Base-by-base conservation (phyloP, 1,140 invertebrate species). In the Trachymyrmex septentrionalis region DNA sequence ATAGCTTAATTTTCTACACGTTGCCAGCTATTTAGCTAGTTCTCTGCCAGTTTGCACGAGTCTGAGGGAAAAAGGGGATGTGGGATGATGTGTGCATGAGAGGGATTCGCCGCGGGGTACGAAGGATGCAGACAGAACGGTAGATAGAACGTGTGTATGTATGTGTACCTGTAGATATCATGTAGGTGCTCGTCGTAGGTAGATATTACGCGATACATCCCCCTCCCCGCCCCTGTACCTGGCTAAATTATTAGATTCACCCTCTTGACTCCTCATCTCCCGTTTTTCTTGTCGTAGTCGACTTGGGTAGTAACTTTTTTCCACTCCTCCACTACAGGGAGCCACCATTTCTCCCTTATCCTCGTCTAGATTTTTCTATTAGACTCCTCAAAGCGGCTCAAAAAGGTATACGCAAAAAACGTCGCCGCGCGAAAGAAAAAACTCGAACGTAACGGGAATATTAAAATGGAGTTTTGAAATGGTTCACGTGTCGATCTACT, bases 1-100 rank as follows among this genome's bases (percentile, higher is more conserved):
- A 86, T 78, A 88, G 87, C 90, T 92, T 92, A 92, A 92, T 92
- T 92, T 92, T 87, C 87, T 87, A 87, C 85, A 85, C 85, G 87
- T 78, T 77, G 34, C 27, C n/a, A 50, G 75, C 84, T 80, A 85
- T 84, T 85, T 72, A 81, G 81, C 44, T 73, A 71, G 75, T 89
- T 86, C 86, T 76, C 75, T 71, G 73, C 50, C 21, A 66, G 66
- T 66, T 88, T 72, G 63, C 61, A 72, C 14, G n/a, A 50, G 48
- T 53, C 30, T 27, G 38, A 27, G 53, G 30, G 50, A 81, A 85
- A 87, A 87, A 59, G 66, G 67, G 10, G 55, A 63, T 50, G 44
- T 30, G 16, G 71, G 44, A 85, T 85, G 61, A 85, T 38, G 21
- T 59, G 80, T 61, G n/a, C 38, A 34, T 14, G 73, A 82, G 27